These are phyloP conservation scores for Pangasianodon hypophthalmus DNA, from an alignment of 2,113 vertebrate genomes.

Conservation along the genomic window DNA sequence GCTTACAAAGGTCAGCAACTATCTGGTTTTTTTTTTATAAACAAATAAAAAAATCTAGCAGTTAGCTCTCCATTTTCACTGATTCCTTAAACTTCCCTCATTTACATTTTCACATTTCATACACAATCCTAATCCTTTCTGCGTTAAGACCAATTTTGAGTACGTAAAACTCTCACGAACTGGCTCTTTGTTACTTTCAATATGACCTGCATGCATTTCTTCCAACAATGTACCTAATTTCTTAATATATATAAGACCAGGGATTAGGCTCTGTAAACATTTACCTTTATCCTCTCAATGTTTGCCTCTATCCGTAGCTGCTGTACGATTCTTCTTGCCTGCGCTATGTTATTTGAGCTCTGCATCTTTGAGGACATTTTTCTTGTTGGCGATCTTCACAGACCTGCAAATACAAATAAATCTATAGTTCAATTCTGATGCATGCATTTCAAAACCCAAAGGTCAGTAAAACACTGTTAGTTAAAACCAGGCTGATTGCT, in stretches of 20 bases:
- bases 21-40: background rate
- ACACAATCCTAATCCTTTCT: background rate
- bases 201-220: background rate
- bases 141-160: background rate
- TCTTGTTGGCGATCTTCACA: conserved; percentile 41
- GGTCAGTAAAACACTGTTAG: background rate
- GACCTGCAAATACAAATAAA: conserved; percentile 48
- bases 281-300: conserved; percentile 91
- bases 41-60: background rate
- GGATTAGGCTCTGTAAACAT: background rate
- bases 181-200: background rate
- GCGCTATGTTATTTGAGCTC: conserved; percentile 83
- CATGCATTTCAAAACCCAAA: background rate
- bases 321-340: conserved; percentile 84
- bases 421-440: background rate
- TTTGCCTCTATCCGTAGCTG: conserved; percentile 87
- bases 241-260: background rate
- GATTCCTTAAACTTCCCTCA: background rate
- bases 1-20: background rate
- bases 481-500: background rate
- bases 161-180: background rate
- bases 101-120: background rate
- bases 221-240: background rate
- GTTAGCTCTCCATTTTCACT: background rate
- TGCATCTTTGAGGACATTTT: conserved; percentile 86